Base-by-base conservation (phyloP, 2,113 vertebrate genomes). In the Paradoxurus hermaphroditus region DNA sequence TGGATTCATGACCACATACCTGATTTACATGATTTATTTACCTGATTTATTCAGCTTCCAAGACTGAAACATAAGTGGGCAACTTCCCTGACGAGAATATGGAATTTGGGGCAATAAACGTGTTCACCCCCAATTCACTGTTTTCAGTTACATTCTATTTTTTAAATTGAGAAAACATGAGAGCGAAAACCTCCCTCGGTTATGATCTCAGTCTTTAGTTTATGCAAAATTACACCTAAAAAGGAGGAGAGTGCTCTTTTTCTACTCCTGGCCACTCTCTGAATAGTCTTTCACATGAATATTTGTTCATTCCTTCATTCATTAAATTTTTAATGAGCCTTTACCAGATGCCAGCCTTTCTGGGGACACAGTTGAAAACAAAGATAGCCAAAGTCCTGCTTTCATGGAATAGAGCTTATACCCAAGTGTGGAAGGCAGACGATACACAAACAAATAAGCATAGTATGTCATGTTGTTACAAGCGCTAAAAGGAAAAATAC, bases 321-420 rank as follows among this genome's bases (percentile, higher is more conserved):
- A 97, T 97, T 97, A 95, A 95, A 97, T 88, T 97, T 97, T 97
- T 97, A 97, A 97, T 97, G 96, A 98, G 91, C 75, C 59, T 63
- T 81, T 86, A 65, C 87, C 97, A 97, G 95, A 95, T 90, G 94
- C 94, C 96, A 97, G 91, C 63, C 75, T 73, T 88, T 97, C 93
- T 97, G 87, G 88, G 92, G 95, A 97, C 81, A 90, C 25, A 90
- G 68, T 51, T 51, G 92, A 96, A 90, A 97, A 97, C 94, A 97
- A 98, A 97, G 93, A 88, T 96, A 86, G 77, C 46, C 84, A 79
- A 87, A 87, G 94, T 90, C 34, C 81, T 91, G 90, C 83, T 98
- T 95, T 96, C 92, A 49, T 75, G 87, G 70, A 89, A 77, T 89
- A 63, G 95, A 81, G 70, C 62, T 96, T 85, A 94, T 84, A 89